phyloP scores from a whole-genome alignment of 2,113 vertebrate species.

The Porphyrio hochstetteri region DNA sequence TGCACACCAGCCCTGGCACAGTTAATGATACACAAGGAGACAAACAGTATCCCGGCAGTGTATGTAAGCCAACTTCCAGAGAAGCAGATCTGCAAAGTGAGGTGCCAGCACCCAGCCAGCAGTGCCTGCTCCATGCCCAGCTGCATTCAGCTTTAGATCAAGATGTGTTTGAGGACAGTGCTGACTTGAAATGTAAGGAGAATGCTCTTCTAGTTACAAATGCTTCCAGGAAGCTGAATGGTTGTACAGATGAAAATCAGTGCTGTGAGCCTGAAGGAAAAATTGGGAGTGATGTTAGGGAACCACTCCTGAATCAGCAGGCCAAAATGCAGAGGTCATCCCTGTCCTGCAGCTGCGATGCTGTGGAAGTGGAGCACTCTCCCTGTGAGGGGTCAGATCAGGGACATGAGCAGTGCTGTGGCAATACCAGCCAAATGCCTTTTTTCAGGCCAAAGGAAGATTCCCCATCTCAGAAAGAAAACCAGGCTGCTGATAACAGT shows the following conservation, averaged over 20 bases:
- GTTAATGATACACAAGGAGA: slow-evolving; percentile 30
- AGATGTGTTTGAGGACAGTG: neutral
- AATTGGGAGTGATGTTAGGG: neutral
- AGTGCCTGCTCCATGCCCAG: neutral
- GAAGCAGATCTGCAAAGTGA: neutral
- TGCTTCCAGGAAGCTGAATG: neutral
- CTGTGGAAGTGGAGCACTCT: neutral
- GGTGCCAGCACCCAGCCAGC: neutral
- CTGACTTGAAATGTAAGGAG: neutral
- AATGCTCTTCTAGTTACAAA: neutral
- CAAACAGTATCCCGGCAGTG: neutral
- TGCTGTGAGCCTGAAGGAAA: neutral
- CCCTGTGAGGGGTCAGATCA: neutral
- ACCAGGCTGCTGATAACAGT: neutral
- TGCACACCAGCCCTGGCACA: neutral
- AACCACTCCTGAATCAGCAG: neutral
- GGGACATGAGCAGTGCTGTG: slow-evolving; percentile 13
- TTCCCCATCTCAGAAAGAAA: neutral
- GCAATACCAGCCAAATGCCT: slow-evolving; percentile 62
- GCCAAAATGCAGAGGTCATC: neutral
- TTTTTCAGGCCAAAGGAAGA: slow-evolving; percentile 72
- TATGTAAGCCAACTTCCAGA: neutral
- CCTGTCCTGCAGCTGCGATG: neutral
- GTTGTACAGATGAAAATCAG: neutral
- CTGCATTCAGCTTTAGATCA: neutral